Base-by-base conservation (phyloP, 2,113 vertebrate genomes). In the Tragelaphus scriptus region DNA sequence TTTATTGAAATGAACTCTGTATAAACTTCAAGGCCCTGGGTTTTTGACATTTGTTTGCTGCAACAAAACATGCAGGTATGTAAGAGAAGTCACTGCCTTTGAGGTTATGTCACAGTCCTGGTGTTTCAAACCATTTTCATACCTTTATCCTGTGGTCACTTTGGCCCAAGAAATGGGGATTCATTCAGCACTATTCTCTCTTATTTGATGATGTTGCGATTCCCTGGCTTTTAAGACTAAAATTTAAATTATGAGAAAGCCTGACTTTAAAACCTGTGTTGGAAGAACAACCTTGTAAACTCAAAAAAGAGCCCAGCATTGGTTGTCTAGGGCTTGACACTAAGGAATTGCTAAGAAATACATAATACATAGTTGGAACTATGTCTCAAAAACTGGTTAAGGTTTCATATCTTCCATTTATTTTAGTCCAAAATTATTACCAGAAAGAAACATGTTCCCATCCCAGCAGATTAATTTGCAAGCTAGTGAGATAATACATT, bases 181-280 rank as follows among this genome's bases (percentile, higher is more conserved):
- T 16, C 32, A 15, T 47, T 85, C 21, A 32, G 40, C 19, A 56
- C 63, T 32, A 28, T 44, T 87, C 21, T 87, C 21, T 59, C 49
- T 65, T 59, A 68, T 85, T 77, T 23, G 56, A 44, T 51, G 71
- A 81, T 55, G 28, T 12, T 25, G 51, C n/a, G 51, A 40, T 47
- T 63, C 32, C 87, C 36, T 85, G 68, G 51, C 32, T 87, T 90
- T 81, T 40, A 89, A 63, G 36, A 90, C 1, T 91, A 68, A 49
- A 89, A 25, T 86, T 97, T 61, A 90, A 97, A 47, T 90, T 9
- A 85, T 19, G 11, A 92, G 55, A 96, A 85, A 94, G 68, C 5
- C 40, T 84, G 16, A 68, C 86, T 90, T 63, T 32, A 84, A 96
- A 94, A 85, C 26, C 26, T 44, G 40, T 6, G 5, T 17, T 81